Evolutionary conservation across 2,113 vertebrate species (phyloP).

Genomic region (Entelurus aequoreus): DNA sequence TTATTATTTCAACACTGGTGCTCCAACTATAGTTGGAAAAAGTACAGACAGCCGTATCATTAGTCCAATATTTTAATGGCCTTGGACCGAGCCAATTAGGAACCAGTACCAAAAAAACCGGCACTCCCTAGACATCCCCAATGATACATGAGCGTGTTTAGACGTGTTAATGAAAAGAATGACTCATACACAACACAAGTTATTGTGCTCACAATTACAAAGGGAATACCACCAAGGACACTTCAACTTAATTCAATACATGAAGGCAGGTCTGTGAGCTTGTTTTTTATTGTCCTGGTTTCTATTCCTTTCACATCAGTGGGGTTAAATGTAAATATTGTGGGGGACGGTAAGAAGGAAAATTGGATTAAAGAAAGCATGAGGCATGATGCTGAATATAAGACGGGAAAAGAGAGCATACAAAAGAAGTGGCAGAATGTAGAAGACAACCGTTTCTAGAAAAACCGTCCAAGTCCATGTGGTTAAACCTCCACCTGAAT

Average conservation of each 20-base stretch:
- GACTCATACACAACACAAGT: neutral
- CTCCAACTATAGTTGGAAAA: too few species aligned
- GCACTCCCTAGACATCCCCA: too few species aligned
- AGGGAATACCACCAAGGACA: slow-evolving; percentile 29
- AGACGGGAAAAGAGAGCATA: slow-evolving; percentile 26
- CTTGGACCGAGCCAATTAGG: too few species aligned
- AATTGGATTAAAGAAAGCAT: slow-evolving; percentile 66
- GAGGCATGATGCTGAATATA: slow-evolving; percentile 49
- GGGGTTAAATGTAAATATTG: slow-evolving; percentile 58
- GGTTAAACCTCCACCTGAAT: slow-evolving; percentile 36
- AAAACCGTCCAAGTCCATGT: slow-evolving; percentile 37
- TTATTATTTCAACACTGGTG: too few species aligned
- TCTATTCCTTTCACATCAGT: slow-evolving; percentile 63
- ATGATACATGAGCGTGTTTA: slow-evolving; percentile 23
- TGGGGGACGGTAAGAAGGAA: slow-evolving; percentile 1
- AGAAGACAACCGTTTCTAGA: slow-evolving; percentile 23
- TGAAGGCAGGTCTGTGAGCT: slow-evolving; percentile 48
- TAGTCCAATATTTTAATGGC: too few species aligned
- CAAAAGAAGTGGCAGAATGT: slow-evolving; percentile 11
- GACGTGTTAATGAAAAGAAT: slow-evolving; percentile 5
- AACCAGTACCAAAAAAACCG: too few species aligned
- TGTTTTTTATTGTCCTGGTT: slow-evolving; percentile 54
- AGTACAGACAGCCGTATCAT: too few species aligned
- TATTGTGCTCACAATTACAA: slow-evolving; percentile 14
- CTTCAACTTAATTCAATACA: slow-evolving; percentile 47